Percentiles rank a stretch among this genome's conserved stretches.
Conservation (phyloP, 1,140 invertebrate species). For the Lordiphosa clarofinis region DNA sequence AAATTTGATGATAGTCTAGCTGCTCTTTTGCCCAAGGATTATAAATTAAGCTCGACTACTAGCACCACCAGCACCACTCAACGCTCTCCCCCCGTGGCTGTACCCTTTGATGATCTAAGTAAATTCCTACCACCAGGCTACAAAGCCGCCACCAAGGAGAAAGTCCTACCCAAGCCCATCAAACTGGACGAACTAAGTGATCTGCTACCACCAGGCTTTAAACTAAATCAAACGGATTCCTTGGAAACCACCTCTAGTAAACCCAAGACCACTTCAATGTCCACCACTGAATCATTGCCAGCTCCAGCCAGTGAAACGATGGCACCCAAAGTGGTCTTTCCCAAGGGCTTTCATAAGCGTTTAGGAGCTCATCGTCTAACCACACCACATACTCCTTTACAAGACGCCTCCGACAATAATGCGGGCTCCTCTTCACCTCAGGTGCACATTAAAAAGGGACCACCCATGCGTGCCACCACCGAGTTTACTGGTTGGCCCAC, state of each 20-base stretch:
- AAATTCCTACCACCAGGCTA: slow-evolving; percentile 81
- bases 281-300: slow-evolving; percentile 29
- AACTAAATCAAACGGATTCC: slow-evolving; percentile 75
- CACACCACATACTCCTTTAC: slow-evolving; percentile 79
- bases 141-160: slow-evolving; percentile 70
- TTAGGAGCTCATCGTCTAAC: slow-evolving; percentile 83
- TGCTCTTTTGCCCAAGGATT: slow-evolving; percentile 85
- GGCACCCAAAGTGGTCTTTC: slow-evolving; percentile 87
- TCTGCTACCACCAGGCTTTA: slow-evolving; percentile 82
- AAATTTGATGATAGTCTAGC: slow-evolving; percentile 70
- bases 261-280: slow-evolving; percentile 46
- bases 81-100: slow-evolving; percentile 59
- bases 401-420: slow-evolving; percentile 31
- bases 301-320: slow-evolving; percentile 51
- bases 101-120: slow-evolving; percentile 79
- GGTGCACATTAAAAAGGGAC: slow-evolving; percentile 89
- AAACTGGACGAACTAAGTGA: slow-evolving; percentile 79
- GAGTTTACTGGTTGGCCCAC: slow-evolving; percentile 94
- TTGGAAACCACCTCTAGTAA: slow-evolving; percentile 31
- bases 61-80: slow-evolving; percentile 20
- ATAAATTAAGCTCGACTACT: slow-evolving; percentile 80
- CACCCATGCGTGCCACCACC: slow-evolving; percentile 90
- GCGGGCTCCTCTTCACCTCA: slow-evolving; percentile 79
- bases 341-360: slow-evolving; percentile 87
- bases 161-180: slow-evolving; percentile 67